Evolutionary conservation across 2,888 invertebrate genomes (phyloP), one percentile per base, ranked within the genome.

Genomic region (Axea sp.): DNA sequence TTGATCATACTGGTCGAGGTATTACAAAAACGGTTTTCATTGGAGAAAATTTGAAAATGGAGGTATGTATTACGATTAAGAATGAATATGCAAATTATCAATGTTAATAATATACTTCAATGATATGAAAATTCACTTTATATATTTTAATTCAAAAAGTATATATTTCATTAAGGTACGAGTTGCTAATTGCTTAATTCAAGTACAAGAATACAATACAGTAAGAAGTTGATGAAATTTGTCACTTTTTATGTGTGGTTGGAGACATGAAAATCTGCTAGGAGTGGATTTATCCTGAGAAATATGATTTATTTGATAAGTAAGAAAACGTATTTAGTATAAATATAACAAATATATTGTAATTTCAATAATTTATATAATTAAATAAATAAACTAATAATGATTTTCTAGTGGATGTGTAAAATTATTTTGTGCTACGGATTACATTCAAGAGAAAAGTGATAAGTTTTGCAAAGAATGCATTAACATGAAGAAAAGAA

Each of bases 221-320:
- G 28, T 41, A 8, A 31, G 1, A 30, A 57, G 6, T 57, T 22
- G 41, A 43, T 1, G 22, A 57, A n/a, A 9, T 57, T 12, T 31
- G 41, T 31, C 17, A 8, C 6, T 57, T 41, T 41, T 14, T 57
- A 5, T 22, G 8, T 24, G 11, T 11, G 4, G 15, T 59, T 11
- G 57, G 57, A 4, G 17, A 33, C 7, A 59, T 59, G 57, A 30
- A 43, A 45, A 11, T 59, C 15, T 59, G 57, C 8, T 31, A 59
- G 3, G 33, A 59, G 26, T 8, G 43, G n/a, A 43, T 33, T 14
- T 0, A 31, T 15, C 7, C 33, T 4, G 33, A 43, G 17, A 24
- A 24, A 4, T 12, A 15, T 3, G 33, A 59, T 11, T 43, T 43
- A 22, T 15, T 12, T 4, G 12, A 31, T 2, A 37, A 53, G 37